These are phyloP conservation scores for Bovichtus diacanthus DNA, from an alignment of 2,797 vertebrate genomes.

Conservation along the genomic window DNA sequence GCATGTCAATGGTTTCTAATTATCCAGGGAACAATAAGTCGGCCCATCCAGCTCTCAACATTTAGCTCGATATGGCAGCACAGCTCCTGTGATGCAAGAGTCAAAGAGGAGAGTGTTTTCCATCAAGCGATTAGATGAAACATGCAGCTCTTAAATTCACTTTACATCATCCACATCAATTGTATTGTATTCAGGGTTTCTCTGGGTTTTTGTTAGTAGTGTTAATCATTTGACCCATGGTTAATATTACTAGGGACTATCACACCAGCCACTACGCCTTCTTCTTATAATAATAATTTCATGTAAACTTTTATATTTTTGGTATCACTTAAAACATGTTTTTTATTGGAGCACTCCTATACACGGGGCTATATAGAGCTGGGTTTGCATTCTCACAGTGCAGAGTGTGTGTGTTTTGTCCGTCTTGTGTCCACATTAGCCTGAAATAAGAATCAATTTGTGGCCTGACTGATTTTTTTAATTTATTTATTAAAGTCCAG, in stretches of 20 bases:
- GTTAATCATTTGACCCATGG: background rate
- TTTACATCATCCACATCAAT: conserved; percentile 6
- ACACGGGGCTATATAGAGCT: too few relatives aligned
- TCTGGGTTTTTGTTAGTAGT: background rate
- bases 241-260: background rate
- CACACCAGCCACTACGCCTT: too few relatives aligned
- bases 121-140: conserved; percentile 11
- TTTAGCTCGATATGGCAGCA: conserved; percentile 1
- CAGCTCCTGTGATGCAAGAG: background rate
- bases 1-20: conserved; percentile 68
- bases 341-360: too few relatives aligned
- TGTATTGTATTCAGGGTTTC: background rate
- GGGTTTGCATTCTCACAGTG: too few relatives aligned
- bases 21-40: conserved; percentile 48
- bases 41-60: conserved; percentile 3
- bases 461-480: too few relatives aligned
- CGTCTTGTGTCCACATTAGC: too few relatives aligned
- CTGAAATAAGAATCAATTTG: too few relatives aligned
- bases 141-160: conserved; percentile 17
- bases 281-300: too few relatives aligned
- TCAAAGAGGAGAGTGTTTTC: conserved; percentile 22
- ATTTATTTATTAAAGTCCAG: too few relatives aligned
- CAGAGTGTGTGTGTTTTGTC: too few relatives aligned
- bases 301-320: too few relatives aligned
- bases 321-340: too few relatives aligned